Evolutionary conservation across 2,113 vertebrate species (phyloP).

Genomic region (Miniopterus natalensis): DNA sequence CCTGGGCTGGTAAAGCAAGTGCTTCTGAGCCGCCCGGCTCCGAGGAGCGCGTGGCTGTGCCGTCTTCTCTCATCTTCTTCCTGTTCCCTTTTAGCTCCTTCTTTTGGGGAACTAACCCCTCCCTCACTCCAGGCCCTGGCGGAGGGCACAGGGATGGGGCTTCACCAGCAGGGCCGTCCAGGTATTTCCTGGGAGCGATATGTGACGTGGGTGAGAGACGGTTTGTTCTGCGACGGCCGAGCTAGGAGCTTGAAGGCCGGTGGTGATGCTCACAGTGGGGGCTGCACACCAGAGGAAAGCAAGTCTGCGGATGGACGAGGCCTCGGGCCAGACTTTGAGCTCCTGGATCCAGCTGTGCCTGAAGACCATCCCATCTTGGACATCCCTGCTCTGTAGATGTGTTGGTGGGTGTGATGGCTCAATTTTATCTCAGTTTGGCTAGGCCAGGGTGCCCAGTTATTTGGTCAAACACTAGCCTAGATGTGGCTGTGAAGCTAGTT

Average conservation of each 20-base stretch:
- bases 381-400: neutral
- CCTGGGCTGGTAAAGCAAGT: neutral
- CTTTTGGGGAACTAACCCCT: neutral
- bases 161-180: fast-evolving
- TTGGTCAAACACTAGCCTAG: no score
- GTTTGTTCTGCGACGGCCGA: neutral
- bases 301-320: neutral
- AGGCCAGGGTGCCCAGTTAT: neutral
- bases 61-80: neutral
- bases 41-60: fast-evolving
- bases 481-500: neutral
- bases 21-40: neutral
- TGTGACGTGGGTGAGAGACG: fast-evolving
- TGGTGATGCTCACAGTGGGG: neutral
- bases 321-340: neutral
- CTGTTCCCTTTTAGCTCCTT: neutral
- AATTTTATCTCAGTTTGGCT: neutral
- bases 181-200: neutral
- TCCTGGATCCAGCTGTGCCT: neutral
- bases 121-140: neutral
- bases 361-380: neutral
- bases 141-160: no score
- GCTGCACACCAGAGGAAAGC: neutral
- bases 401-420: neutral
- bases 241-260: neutral